These are phyloP conservation scores for Antedon bifida DNA, from an alignment of 35 echinoderm and acorn worm genomes.

Conservation along the genomic window DNA sequence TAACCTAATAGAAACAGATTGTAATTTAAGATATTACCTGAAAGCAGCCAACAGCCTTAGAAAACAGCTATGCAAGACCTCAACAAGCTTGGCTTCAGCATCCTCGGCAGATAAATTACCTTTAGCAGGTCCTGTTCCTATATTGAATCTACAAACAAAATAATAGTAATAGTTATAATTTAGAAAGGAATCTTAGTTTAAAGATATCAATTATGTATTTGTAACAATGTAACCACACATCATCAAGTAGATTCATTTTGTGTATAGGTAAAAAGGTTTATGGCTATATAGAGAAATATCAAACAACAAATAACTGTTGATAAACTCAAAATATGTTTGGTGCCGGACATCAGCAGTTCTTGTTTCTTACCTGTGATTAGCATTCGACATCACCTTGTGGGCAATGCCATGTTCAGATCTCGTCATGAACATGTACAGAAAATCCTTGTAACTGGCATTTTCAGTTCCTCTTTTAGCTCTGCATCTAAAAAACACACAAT, in stretches of 20 bases:
- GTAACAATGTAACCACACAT: too few species aligned
- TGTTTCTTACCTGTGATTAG: slow-evolving; percentile 45
- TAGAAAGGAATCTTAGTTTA: too few species aligned
- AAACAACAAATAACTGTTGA: too few species aligned
- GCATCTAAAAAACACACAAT: slow-evolving; percentile 23
- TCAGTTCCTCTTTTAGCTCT: slow-evolving; percentile 43
- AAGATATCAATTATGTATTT: background rate
- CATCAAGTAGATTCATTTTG: too few species aligned
- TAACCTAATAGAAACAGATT: too few species aligned
- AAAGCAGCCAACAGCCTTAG: slow-evolving; percentile 49
- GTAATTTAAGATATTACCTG: slow-evolving; percentile 35
- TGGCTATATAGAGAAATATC: too few species aligned
- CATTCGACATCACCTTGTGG: slow-evolving; percentile 63
- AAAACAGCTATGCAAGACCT: slow-evolving; percentile 78
- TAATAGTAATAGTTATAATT: background rate
- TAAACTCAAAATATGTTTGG: too few species aligned
- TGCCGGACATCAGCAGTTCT: too few species aligned
- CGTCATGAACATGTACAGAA: slow-evolving; percentile 71
- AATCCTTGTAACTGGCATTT: slow-evolving; percentile 60
- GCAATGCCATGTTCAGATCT: slow-evolving; percentile 61
- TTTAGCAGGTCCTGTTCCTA: slow-evolving; percentile 28
- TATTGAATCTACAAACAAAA: slow-evolving; percentile 51
- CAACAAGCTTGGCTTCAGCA: slow-evolving; percentile 80
- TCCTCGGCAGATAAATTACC: slow-evolving; percentile 47
- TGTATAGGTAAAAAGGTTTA: too few species aligned